These are phyloP conservation scores for Anolis carolinensis DNA, from an alignment of 2,113 vertebrate species.

Conservation along the genomic window DNA sequence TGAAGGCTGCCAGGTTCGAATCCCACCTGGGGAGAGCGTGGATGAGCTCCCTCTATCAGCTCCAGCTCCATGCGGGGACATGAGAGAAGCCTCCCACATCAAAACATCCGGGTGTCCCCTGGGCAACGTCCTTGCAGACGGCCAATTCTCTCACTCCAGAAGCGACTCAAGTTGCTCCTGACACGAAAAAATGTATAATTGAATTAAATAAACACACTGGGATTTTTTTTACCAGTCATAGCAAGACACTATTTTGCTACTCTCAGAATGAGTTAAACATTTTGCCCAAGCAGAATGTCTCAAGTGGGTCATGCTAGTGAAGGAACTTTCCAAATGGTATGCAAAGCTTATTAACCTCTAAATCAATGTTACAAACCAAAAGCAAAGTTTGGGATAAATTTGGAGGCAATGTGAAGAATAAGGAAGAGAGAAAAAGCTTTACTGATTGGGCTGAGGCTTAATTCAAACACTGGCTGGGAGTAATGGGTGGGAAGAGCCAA, in stretches of 20 bases:
- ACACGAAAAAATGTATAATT: too few relatives aligned
- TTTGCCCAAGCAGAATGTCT: background rate
- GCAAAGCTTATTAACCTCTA: background rate
- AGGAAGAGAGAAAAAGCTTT: background rate
- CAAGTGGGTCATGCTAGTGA: background rate
- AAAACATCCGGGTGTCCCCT: too few relatives aligned
- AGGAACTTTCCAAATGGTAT: background rate
- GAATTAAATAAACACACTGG: too few relatives aligned
- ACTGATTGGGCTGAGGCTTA: background rate
- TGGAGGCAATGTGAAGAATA: background rate
- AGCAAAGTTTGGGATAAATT: background rate
- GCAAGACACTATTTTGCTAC: background rate
- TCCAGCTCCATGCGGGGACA: too few relatives aligned
- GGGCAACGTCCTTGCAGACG: too few relatives aligned
- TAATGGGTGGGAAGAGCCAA: background rate
- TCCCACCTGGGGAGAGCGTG: too few relatives aligned
- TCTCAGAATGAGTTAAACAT: background rate
- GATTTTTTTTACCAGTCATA: background rate
- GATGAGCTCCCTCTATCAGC: too few relatives aligned
- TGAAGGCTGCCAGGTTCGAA: too few relatives aligned
- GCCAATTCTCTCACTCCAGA: too few relatives aligned
- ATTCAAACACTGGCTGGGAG: background rate
- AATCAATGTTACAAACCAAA: background rate
- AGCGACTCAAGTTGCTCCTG: too few relatives aligned
- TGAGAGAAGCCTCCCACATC: too few relatives aligned